Base-by-base conservation (phyloP, 2,888 invertebrate genomes). In the Tuberolachnus salignus region DNA sequence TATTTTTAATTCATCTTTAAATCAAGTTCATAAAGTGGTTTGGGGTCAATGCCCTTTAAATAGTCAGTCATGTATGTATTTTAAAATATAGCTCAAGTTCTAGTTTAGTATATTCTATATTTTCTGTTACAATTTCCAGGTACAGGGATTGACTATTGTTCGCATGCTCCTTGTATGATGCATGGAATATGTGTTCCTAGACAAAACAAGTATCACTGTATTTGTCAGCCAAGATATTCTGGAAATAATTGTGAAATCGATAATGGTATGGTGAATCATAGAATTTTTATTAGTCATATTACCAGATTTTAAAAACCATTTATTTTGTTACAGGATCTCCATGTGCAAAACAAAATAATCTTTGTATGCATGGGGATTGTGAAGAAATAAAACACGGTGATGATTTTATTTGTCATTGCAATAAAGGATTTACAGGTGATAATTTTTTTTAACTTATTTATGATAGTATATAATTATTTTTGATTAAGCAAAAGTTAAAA, bases 191-290 rank as follows among this genome's bases (percentile, higher is more conserved):
- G 94, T 86, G 90, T 92, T 82, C 92, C 92, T 59, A 88, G 90
- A 83, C 88, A 89, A 82, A 94, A 94, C 84, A 89, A 88, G 85
- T 95, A 94, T 86, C 92, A 92, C 84, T 96, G 96, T 86, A 90
- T 90, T 85, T 95, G 95, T 87, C 89, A 91, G 80, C 91, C 93
- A 49, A 90, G 94, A 78, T 95, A 93, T 86, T 90, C 92, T 78
- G 95, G 95, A 82, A 92, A 92, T 87, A 94, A 94, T 87, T 95
- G 95, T 87, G 92, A 94, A 86, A 90, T 91, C 85, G 93, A 94
- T 86, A 89, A 86, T 84, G 87, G 87, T 87, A 86, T 84, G 87
- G 87, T 87, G 86, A 85, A 85, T 81, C 53, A 26, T 69, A 81
- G 49, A 63, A 73, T 53, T 66, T 46, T 16, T 64, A n/a, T 64